phyloP scores from a whole-genome alignment of 2,113 vertebrate genomes.

The Ceratotherium simum region DNA sequence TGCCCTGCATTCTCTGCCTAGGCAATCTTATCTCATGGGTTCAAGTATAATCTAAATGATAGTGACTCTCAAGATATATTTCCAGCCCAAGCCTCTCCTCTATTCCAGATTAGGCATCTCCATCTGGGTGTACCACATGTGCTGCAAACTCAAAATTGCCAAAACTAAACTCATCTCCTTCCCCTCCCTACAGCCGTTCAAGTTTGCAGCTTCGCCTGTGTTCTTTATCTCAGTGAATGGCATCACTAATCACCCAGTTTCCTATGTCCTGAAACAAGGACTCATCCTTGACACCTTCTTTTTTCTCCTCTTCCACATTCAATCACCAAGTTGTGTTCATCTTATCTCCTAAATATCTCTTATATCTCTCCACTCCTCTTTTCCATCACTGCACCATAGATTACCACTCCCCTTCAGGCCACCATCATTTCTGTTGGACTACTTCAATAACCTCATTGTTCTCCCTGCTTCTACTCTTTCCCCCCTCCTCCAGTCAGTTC shows the following conservation, averaged over 20 bases:
- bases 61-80: slow-evolving; percentile 21
- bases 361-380: background rate
- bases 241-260: background rate
- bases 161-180: background rate
- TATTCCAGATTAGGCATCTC: background rate
- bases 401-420: background rate
- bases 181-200: background rate
- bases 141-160: background rate
- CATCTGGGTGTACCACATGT: background rate
- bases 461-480: background rate
- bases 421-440: background rate
- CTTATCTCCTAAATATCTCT: background rate
- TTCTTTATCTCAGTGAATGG: background rate
- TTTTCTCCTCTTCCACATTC: background rate
- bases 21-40: background rate
- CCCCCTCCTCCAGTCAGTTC: background rate
- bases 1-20: background rate
- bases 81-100: background rate
- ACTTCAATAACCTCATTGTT: background rate
- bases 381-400: background rate
- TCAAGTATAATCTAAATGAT: slow-evolving; percentile 23
- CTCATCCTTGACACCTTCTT: background rate
- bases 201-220: background rate
- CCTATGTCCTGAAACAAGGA: background rate
- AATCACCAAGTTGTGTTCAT: background rate